These are phyloP conservation scores for Lagodon rhomboides DNA, from an alignment of 2,797 vertebrate species.

Conservation along the genomic window DNA sequence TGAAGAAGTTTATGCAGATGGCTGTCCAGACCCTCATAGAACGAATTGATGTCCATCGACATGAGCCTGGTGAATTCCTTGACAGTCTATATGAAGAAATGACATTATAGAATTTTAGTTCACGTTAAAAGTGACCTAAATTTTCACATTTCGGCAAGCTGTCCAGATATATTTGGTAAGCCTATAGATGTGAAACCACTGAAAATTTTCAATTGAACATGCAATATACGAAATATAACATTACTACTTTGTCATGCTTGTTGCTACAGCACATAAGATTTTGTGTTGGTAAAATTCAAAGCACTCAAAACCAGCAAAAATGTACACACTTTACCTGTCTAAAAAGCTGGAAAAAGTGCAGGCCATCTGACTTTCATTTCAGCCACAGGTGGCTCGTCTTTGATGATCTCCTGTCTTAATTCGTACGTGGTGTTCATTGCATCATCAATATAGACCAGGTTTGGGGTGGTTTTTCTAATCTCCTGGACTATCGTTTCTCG, in stretches of 20 bases:
- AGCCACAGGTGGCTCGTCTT: slow-evolving; percentile 11
- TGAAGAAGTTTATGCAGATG: slow-evolving; percentile 44
- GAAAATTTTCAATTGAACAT: too few species aligned
- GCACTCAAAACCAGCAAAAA: neutral
- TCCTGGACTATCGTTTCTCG: slow-evolving; percentile 34
- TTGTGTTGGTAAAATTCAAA: too few species aligned
- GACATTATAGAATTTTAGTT: neutral
- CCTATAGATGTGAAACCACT: too few species aligned
- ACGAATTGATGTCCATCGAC: slow-evolving; percentile 25
- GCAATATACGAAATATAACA: too few species aligned
- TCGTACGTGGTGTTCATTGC: slow-evolving; percentile 28
- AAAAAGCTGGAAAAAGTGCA: slow-evolving; percentile 4
- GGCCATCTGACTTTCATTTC: slow-evolving; percentile 13
- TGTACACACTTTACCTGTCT: slow-evolving; percentile 6
- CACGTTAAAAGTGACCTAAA: neutral
- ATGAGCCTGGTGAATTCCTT: slow-evolving; percentile 30
- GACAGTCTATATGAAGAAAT: neutral
- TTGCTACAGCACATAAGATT: too few species aligned
- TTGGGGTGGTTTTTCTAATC: slow-evolving; percentile 32
- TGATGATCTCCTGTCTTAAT: slow-evolving; percentile 36
- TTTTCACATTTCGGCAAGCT: neutral
- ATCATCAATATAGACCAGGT: slow-evolving; percentile 18
- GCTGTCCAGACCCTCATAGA: slow-evolving; percentile 35
- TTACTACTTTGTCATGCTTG: too few species aligned
- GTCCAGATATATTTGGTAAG: too few species aligned